Percentiles rank a stretch among this genome's conserved stretches.
These are phyloP conservation scores for Lagorchestes hirsutus DNA, from an alignment of 2,797 vertebrate species.

Conservation along the genomic window DNA sequence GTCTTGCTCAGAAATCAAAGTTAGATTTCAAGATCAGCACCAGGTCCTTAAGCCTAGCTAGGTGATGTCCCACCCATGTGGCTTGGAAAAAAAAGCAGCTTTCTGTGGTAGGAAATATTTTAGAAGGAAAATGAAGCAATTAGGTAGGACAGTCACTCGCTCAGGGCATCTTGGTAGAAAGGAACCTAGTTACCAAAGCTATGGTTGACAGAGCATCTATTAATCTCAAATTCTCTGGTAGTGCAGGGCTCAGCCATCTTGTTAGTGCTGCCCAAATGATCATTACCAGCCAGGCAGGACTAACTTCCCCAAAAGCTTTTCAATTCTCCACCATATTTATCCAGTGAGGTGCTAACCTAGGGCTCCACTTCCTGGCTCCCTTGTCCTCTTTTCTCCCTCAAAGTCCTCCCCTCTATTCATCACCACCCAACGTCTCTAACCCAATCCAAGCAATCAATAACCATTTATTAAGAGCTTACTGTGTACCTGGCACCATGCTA, in stretches of 20 bases:
- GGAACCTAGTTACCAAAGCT: slow-evolving; percentile 77
- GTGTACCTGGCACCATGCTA: background rate
- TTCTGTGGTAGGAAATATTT: slow-evolving; percentile 33
- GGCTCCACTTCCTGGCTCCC: background rate
- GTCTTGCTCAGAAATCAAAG: background rate
- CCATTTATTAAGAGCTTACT: background rate
- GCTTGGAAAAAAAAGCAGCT: slow-evolving; percentile 40
- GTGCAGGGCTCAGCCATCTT: slow-evolving; percentile 77
- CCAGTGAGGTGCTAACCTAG: slow-evolving; percentile 53
- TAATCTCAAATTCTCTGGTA: slow-evolving; percentile 82
- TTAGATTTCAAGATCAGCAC: background rate
- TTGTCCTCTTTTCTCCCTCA: background rate
- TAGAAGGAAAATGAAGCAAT: slow-evolving; percentile 79
- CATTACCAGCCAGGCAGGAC: slow-evolving; percentile 79
- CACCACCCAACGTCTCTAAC: background rate
- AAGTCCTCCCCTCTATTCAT: background rate
- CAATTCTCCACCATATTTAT: slow-evolving; percentile 79
- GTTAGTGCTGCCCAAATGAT: slow-evolving; percentile 81
- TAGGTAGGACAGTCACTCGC: slow-evolving; percentile 74
- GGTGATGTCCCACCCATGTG: background rate
- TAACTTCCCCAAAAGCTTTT: slow-evolving; percentile 82
- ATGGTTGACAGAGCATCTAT: slow-evolving; percentile 80
- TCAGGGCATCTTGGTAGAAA: slow-evolving; percentile 68
- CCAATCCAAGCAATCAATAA: background rate
- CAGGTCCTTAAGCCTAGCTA: slow-evolving; percentile 31